A percentile compares a stretch with the other conserved stretches of the same genome.
Evolutionary conservation across 2,888 invertebrate species (phyloP).

Genomic region (Arge pagana): DNA sequence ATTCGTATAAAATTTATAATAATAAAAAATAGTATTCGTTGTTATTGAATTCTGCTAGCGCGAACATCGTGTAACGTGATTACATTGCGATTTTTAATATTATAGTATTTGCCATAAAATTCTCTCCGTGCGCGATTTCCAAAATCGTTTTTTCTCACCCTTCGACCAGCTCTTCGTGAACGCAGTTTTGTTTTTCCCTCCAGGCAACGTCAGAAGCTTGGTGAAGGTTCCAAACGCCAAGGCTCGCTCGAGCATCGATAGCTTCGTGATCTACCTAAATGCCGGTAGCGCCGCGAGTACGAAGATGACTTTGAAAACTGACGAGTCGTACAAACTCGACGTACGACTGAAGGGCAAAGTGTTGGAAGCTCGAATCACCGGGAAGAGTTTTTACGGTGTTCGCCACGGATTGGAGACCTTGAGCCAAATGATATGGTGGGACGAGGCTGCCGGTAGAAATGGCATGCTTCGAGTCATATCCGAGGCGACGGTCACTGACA

Average conservation of each 20-base stretch:
- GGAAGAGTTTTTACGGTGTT: constrained; percentile 76
- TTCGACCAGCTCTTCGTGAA: too few species aligned
- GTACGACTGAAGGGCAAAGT: constrained; percentile 60
- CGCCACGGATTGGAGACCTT: constrained; percentile 79
- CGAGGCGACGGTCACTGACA: constrained; percentile 73
- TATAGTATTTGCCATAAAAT: too few species aligned
- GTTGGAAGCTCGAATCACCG: constrained; percentile 67
- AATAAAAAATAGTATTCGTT: too few species aligned
- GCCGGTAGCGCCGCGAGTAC: constrained; percentile 61
- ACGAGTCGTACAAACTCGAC: constrained; percentile 76
- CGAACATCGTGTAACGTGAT: too few species aligned
- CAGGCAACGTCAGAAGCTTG: constrained; percentile 48
- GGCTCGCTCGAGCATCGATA: constrained; percentile 45
- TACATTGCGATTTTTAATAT: too few species aligned
- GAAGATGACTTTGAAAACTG: constrained; percentile 68
- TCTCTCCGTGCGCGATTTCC: too few species aligned
- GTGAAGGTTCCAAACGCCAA: constrained; percentile 46
- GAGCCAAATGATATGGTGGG: constrained; percentile 81
- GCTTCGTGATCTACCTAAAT: constrained; percentile 47
- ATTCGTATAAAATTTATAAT: too few species aligned
- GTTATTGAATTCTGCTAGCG: too few species aligned
- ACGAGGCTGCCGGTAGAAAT: constrained; percentile 65
- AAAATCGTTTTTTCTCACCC: too few species aligned
- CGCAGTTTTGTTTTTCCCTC: background rate
- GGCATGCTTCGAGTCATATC: constrained; percentile 68